Evolutionary conservation across 2,888 invertebrate species (phyloP).

Genomic region (Megamerina dolium): DNA sequence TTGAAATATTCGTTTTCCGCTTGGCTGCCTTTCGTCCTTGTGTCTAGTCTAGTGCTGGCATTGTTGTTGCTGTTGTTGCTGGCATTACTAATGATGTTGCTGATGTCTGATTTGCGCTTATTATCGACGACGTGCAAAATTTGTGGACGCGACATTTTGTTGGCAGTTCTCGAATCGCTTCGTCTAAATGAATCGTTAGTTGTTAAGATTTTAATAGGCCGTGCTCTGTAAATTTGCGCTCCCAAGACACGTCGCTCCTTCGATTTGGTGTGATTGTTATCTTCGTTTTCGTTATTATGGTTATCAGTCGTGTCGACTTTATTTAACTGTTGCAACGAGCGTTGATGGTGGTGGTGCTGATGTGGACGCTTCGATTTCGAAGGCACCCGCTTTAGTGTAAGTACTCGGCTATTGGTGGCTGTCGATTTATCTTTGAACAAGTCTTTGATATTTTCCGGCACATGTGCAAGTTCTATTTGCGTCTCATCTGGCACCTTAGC

Average conservation of each 20-base stretch:
- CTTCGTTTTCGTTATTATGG: conserved; percentile 37
- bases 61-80: conserved; percentile 20
- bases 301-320: conserved; percentile 22
- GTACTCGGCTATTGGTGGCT: conserved; percentile 12
- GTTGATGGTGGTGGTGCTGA: conserved; percentile 6
- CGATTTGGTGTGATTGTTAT: conserved; percentile 18
- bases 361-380: conserved; percentile 28
- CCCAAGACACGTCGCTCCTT: conserved; percentile 38
- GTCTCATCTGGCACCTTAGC: neutral
- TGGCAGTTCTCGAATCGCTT: conserved; percentile 33
- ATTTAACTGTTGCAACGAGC: neutral
- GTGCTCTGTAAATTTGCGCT: conserved; percentile 41
- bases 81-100: conserved; percentile 15
- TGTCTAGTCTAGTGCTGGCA: conserved; percentile 16
- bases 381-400: conserved; percentile 26
- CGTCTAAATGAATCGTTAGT: conserved; percentile 34
- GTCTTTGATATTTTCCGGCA: neutral
- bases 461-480: neutral
- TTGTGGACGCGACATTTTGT: conserved; percentile 59
- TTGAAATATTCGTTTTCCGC: conserved; percentile 61
- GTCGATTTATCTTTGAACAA: conserved; percentile 16
- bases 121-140: conserved; percentile 58
- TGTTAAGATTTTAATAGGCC: conserved; percentile 40
- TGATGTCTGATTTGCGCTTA: conserved; percentile 26
- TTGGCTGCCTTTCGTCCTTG: conserved; percentile 19